Evolutionary conservation across 1,140 invertebrate species (phyloP), one percentile per base, ranked within the genome.

Genomic region (Macrostomum lignano): DNA sequence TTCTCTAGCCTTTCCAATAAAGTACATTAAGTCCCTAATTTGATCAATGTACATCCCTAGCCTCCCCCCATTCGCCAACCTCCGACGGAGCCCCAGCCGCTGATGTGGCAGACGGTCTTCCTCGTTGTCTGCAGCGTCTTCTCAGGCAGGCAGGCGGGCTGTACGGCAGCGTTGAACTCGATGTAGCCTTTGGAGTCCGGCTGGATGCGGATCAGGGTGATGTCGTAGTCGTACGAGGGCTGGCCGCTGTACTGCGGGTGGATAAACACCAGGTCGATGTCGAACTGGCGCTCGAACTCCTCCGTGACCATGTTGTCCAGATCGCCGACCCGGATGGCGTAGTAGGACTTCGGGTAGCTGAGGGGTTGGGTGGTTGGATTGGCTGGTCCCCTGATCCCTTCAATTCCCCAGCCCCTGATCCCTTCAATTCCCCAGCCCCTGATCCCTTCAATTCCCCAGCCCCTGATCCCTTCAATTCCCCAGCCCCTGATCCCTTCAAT

Each of bases 41-140:
- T n/a, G n/a, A n/a, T n/a, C n/a, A n/a, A n/a, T n/a, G n/a, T n/a
- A n/a, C n/a, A n/a, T n/a, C n/a, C n/a, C n/a, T n/a, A n/a, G n/a
- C n/a, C n/a, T n/a, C n/a, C n/a, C n/a, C n/a, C n/a, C n/a, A n/a
- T n/a, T n/a, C n/a, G n/a, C n/a, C n/a, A n/a, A n/a, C n/a, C n/a
- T n/a, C n/a, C n/a, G n/a, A n/a, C n/a, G n/a, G n/a, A n/a, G n/a
- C 73, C 73, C 63, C 73, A 77, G 35, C 74, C 74, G 28, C 72
- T 72, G 31, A 76, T 71, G 7, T 69, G 69, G 44, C 71, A 74
- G 37, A 70, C 71, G 14, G 65, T 51, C 24, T 67, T 65, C 0
- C 59, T 35, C 1, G 52, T 43, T 33, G 72, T 67, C 9, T 51
- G 46, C 0, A 50, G 49, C 10, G 57, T 52, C 10, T 52, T 47